Base-by-base conservation (phyloP, 2,888 invertebrate species). In the Scaptomyza reducta region DNA sequence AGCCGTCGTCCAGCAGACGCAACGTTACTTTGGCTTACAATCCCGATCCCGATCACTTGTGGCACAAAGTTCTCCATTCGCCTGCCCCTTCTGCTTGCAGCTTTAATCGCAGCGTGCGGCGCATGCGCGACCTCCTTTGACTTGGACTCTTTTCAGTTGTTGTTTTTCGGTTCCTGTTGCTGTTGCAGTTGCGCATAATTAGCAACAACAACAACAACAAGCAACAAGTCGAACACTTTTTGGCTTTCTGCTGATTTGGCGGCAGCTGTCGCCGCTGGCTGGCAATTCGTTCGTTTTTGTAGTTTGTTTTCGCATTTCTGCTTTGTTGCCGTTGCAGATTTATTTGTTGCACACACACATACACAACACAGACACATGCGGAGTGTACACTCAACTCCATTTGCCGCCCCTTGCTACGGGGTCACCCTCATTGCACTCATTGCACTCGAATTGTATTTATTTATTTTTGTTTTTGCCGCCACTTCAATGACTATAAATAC, bases 101-200 rank as follows among this genome's bases (percentile, higher is more conserved):
- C 47, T 57, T 45, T 50, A 33, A 59, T 44, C 56, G 38, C 40
- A 49, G 44, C 66, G 45, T 25, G 69, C 66, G 63, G 71, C 72
- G 84, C 87, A 80, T 86, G 87, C 84, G 87, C 80, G 74, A 82
- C 80, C 87, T 77, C 68, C 59, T 81, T 74, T 51, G 40, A 29
- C 29, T 51, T 53, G 18, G 42, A 42, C 66, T 22, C 47, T 74
- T 49, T 35, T 55, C 18, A 6, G 11, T 29, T 56, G 22, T 58
- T 51, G 27, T 53, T 56, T 60, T 64, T 41, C 45, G 56, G 54
- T 50, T 63, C 54, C 49, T 44, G 46, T 45, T 53, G 60, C 49
- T 33, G 61, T 18, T 53, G 58, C 65, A 58, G 68, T 58, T 62
- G 75, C 51, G 67, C 67, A 79, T 79, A 86, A 88, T 86, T 83